Base-by-base conservation (phyloP, 2,888 invertebrate genomes). In the Eledona agricola region DNA sequence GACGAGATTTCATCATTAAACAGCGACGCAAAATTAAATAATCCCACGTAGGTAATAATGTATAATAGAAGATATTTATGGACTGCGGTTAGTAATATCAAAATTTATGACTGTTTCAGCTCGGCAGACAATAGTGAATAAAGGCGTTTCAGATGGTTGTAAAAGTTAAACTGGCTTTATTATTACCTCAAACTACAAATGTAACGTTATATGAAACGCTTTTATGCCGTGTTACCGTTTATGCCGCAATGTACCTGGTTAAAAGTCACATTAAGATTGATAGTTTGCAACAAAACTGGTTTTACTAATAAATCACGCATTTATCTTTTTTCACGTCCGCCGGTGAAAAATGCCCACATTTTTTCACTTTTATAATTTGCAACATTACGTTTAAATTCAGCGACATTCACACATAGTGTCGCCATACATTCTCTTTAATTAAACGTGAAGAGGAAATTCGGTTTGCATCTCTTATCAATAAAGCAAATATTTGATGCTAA, bases 141-240 rank as follows among this genome's bases (percentile, higher is more conserved):
- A 38, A 38, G 16, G 37, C 22, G 9, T 25, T 38, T 38, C 17
- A 38, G 20, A 7, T 38, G 25, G 25, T 23, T 38, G 23, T 38
- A 38, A 38, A 38, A 38, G 20, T 38, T 38, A 38, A 38, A 38
- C 25, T 25, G 15, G 17, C 22, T 25, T 38, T 38, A 23, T 23
- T 38, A 23, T 38, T 38, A 23, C 9, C 9, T 9, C 9, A 25
- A 38, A 38, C 38, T 38, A 38, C 38, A 38, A 25, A 38, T 38
- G 38, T 38, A 38, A 38, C 26, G 25, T 16, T 38, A 25, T 38
- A 25, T 22, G 16, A 25, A 9, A 15, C 13, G 25, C 7, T 38
- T 38, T 38, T 25, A 22, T 9, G 15, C 22, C 19, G 16, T 7
- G 37, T 37, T 37, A 17, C 9, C 12, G 15, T 38, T 25, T 38